Evolutionary conservation across 2,113 vertebrate genomes (phyloP).

Genomic region (Prietella phreatophila): DNA sequence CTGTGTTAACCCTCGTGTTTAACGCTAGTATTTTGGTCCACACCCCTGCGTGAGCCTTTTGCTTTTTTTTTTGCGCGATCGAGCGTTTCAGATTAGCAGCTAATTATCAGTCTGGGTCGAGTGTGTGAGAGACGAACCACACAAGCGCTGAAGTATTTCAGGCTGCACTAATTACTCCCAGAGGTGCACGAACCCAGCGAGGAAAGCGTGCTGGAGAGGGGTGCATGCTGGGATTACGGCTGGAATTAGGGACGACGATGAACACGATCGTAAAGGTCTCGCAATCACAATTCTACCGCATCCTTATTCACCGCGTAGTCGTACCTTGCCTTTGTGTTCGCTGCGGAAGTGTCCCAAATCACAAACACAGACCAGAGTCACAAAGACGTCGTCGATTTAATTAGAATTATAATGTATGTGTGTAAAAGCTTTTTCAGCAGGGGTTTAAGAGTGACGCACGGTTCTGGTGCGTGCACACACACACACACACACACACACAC

Average conservation of each 20-base stretch:
- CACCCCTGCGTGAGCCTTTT: background rate
- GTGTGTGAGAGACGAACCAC: background rate
- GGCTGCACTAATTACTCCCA: background rate
- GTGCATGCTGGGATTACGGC: constrained; percentile 5
- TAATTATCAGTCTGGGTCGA: background rate
- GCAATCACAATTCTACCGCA: background rate
- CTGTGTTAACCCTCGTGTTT: background rate
- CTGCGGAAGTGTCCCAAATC: background rate
- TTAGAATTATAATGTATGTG: background rate
- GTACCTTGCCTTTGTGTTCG: background rate
- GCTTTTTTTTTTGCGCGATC: background rate
- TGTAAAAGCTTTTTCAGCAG: too few species aligned
- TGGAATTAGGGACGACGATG: background rate
- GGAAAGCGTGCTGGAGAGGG: background rate
- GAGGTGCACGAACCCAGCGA: background rate
- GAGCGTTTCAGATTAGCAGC: background rate
- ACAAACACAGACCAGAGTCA: background rate
- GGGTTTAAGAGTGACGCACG: background rate
- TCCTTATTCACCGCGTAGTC: background rate
- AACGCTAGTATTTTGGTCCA: background rate
- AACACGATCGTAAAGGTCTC: background rate
- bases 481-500: background rate
- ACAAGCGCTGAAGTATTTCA: background rate
- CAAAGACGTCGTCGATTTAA: too few species aligned
- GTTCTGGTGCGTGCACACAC: too few species aligned